Evolutionary conservation across 2,888 invertebrate genomes (phyloP), one percentile per base, ranked within the genome.

Genomic region (Zonitis immaculata): DNA sequence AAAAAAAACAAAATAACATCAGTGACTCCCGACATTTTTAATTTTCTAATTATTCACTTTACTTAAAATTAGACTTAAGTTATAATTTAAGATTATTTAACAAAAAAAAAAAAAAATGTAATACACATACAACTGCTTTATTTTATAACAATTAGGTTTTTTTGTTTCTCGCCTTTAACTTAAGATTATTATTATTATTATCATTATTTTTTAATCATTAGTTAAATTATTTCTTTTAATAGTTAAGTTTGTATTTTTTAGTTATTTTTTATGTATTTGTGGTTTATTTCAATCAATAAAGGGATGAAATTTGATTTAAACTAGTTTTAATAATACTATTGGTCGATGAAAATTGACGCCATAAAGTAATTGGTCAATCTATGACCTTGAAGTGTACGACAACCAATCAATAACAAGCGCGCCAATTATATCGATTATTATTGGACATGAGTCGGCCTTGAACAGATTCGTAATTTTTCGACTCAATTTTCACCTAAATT

Each of bases 111-210:
- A 50, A 56, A 63, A 66, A 59, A 61, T 66, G 70, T 69, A 70
- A 71, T 72, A 70, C 69, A 72, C 73, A 73, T 71, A 70, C 73
- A 73, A 73, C 73, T 73, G 73, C 68, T 70, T 68, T 48, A 49
- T 28, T 32, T 4, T 25, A 20, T 45, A n/a, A n/a, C n/a, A n/a
- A n/a, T 50, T 44, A 50, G 28, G n/a, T n/a, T n/a, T n/a, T 45
- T 54, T 44, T 48, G 42, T 61, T 53, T n/a, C n/a, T n/a, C n/a
- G 46, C 42, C 20, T 44, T 52, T 56, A 57, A 44, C 45, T 56
- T 59, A n/a, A n/a, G 35, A 47, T 39, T 20, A 14, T 48, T 54
- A 50, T 39, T 52, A 44, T 32, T 32, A 32, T 32, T 14, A 14
- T 32, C 8, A 44, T 16, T 28, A 49, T 18, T 16, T 28, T 27